phyloP scores from a whole-genome alignment of 2,797 vertebrate genomes.

The Darevskia mixta region DNA sequence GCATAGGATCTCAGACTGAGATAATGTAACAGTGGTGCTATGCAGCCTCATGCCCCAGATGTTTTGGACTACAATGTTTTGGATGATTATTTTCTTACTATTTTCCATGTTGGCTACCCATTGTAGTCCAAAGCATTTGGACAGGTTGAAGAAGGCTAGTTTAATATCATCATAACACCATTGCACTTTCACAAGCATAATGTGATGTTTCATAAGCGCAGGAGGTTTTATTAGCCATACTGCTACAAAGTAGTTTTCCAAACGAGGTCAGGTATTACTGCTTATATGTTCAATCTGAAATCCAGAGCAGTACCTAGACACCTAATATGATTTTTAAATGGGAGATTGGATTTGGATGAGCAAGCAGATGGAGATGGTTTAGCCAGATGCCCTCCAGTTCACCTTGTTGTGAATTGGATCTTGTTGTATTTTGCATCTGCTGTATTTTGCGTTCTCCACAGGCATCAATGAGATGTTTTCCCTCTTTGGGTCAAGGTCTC shows the following conservation, averaged over 20 bases:
- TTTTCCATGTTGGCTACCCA: neutral
- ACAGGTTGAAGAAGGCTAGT: no score
- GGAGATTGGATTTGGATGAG: neutral
- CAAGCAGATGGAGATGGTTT: constrained; percentile 44
- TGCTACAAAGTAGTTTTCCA: neutral
- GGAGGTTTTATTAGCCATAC: neutral
- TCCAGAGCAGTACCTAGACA: neutral
- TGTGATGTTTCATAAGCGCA: neutral
- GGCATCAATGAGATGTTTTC: neutral
- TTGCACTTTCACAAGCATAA: neutral
- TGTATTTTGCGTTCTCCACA: constrained; percentile 27
- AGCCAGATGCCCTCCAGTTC: constrained; percentile 20
- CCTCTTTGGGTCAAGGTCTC: neutral
- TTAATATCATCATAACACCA: neutral
- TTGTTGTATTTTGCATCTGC: no score
- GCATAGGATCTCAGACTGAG: neutral
- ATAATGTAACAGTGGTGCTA: no score
- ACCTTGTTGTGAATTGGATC: constrained; percentile 28
- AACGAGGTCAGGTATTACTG: neutral
- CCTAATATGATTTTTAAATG: neutral
- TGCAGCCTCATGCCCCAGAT: no score
- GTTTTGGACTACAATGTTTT: no score
- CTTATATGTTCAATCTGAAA: neutral
- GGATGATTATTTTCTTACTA: no score
- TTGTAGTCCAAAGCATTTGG: neutral